These are phyloP conservation scores for Conomelus anceps DNA, from an alignment of 2,888 invertebrate genomes.

Conservation along the genomic window DNA sequence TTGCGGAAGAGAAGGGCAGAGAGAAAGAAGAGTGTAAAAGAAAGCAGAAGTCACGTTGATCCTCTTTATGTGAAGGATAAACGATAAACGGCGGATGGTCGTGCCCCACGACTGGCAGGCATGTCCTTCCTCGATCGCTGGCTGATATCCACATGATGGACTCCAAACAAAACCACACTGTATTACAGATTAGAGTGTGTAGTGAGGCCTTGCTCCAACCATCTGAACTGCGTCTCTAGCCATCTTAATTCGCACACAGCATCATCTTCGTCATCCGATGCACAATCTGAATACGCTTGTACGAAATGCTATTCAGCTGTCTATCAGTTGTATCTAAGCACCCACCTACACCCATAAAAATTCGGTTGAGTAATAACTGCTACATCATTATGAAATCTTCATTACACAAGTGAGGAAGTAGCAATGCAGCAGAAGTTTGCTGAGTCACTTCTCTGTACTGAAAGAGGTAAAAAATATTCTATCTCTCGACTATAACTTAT, in stretches of 20 bases:
- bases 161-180: no score
- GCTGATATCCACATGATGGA: neutral
- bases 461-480: neutral
- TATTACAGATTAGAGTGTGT: no score
- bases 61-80: neutral
- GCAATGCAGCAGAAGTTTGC: neutral
- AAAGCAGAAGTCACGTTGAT: neutral
- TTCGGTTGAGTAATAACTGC: neutral
- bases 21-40: neutral
- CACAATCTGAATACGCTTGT: neutral
- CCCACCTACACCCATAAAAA: neutral
- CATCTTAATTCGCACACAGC: neutral
- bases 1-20: neutral
- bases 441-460: neutral
- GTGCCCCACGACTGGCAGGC: neutral
- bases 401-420: neutral
- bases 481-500: neutral
- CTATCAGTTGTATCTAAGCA: neutral
- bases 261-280: neutral
- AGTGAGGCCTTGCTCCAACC: no score
- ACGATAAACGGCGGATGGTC: neutral
- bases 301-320: neutral
- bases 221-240: neutral
- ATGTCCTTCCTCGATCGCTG: neutral
- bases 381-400: neutral